A percentile compares a stretch with the other conserved stretches of the same genome.
phyloP scores from a whole-genome alignment of 2,797 vertebrate species.

The Pitangus sulphuratus region DNA sequence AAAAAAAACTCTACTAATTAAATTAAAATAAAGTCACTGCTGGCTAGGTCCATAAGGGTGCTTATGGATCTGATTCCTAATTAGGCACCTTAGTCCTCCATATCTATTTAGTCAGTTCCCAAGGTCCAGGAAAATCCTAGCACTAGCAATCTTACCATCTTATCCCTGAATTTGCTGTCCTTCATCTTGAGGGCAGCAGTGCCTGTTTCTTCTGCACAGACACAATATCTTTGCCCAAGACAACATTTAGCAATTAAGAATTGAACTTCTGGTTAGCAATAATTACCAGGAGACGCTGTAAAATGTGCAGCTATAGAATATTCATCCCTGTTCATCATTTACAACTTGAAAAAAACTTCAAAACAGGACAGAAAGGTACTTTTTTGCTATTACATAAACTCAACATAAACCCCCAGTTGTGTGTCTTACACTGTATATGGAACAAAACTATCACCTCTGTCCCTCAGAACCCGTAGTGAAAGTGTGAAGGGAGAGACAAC shows the following conservation, averaged over 20 bases:
- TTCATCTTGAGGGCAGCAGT: neutral
- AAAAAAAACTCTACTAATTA: neutral
- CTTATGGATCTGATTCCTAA: neutral
- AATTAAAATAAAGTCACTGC: neutral
- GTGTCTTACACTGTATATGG: fast-evolving
- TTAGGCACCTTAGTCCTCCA: neutral
- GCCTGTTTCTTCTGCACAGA: neutral
- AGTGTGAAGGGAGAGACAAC: neutral
- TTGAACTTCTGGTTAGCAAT: neutral
- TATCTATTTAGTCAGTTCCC: neutral
- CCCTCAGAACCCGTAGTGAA: neutral
- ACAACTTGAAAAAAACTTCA: neutral
- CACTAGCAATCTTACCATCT: neutral
- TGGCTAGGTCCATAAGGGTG: neutral
- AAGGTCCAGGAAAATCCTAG: neutral
- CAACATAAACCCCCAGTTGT: fast-evolving
- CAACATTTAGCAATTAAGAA: neutral
- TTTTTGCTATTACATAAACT: neutral
- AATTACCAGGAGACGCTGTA: neutral
- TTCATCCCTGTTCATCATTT: neutral
- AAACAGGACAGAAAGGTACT: neutral
- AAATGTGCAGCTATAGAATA: neutral
- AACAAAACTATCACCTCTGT: neutral
- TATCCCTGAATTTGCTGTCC: neutral
- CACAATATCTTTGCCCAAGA: neutral